Evolutionary conservation across 1,140 invertebrate genomes (phyloP), one percentile per base, ranked within the genome.

Genomic region (Bombus huntii): DNA sequence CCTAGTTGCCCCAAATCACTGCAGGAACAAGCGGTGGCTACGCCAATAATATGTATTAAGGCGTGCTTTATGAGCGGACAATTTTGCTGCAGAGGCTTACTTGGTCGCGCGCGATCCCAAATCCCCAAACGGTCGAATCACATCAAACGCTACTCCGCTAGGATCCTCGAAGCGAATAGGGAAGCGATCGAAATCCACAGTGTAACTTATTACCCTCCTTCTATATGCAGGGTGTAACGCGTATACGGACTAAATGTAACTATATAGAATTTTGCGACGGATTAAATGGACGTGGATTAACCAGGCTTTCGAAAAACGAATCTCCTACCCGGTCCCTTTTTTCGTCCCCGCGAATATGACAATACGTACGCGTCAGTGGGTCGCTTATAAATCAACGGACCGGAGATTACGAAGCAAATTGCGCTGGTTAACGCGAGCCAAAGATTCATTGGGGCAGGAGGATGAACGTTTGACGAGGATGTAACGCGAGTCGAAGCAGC

Each of bases 1-100:
- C 47, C 6, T 53, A 53, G 47, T 12, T 31, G 3, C 18, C 10
- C 13, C 34, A 31, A 71, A 75, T 53, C 31, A 10, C 42, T 37
- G 68, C 22, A 28, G 37, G 3, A 28, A 68, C 22, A 53, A 44
- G 37, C 47, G 34, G 25, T 15, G 8, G 6, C 9, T 4, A 28
- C 28, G 71, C 39, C 74, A 74, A 80, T 85, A 85, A 85, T 53
- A 53, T 57, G 78, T 81, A 81, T 85, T 81, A 81, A 85, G 44
- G 59, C 44, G 18, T 28, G 77, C 57, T 85, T 81, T 80, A 81
- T 59, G 83, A 66, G 44, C 68, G 44, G 18, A 18, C 59, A 68
- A 81, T 73, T 68, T 28, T 42, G 22, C 9, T 28, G 8, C 57
- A 57, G 25, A 73, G 77, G 77, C 71, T 85, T 81, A 74, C 73